Percentiles rank a stretch among this genome's conserved stretches.
These are phyloP conservation scores for Chromis chromis DNA, from an alignment of 2,797 vertebrate species.

Conservation along the genomic window DNA sequence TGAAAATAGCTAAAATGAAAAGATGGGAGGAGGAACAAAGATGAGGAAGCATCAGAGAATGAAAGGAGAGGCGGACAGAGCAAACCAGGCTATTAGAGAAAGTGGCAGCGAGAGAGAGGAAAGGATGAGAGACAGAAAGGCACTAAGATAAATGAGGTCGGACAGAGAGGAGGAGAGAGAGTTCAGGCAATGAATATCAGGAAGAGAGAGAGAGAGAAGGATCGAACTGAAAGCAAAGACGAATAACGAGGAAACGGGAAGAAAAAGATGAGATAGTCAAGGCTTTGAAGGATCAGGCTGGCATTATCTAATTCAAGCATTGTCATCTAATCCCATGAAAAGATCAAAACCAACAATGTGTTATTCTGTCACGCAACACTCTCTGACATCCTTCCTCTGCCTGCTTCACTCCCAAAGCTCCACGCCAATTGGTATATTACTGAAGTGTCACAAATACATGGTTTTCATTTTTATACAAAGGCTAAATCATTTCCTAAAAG, in stretches of 20 bases:
- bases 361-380: not conserved
- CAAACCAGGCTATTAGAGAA: constrained; percentile 17
- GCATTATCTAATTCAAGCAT: constrained; percentile 21
- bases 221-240: constrained; percentile 40
- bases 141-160: constrained; percentile 62
- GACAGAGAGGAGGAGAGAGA: constrained; percentile 46
- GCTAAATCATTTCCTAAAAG: not conserved
- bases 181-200: constrained; percentile 18
- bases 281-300: constrained; percentile 19
- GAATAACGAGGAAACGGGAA: constrained; percentile 36
- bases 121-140: constrained; percentile 35
- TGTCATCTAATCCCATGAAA: constrained; percentile 23
- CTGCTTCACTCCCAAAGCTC: not conserved
- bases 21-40: constrained; percentile 5
- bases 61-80: constrained; percentile 32
- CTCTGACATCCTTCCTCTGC: not conserved
- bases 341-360: constrained; percentile 18
- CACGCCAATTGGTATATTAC: not conserved
- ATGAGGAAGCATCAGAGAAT: constrained; percentile 44
- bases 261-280: constrained; percentile 22
- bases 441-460: not conserved
- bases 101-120: constrained; percentile 31
- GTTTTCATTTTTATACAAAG: not conserved
- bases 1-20: constrained; percentile 34
- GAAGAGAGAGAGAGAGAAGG: constrained; percentile 17